Conservation (phyloP, 2,113 vertebrate genomes). For the Ochotona princeps region DNA sequence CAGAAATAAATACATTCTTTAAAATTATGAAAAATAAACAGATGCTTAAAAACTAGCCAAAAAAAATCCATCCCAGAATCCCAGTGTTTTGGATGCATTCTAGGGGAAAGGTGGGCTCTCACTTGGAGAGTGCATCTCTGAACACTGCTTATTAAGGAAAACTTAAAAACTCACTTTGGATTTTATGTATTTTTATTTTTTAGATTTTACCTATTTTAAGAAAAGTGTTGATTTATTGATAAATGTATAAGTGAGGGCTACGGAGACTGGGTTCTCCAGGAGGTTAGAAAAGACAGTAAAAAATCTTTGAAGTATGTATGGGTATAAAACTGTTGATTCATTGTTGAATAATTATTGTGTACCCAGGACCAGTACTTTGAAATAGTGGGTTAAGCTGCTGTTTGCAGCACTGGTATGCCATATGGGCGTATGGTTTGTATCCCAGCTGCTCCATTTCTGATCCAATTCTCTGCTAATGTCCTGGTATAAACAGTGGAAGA, state of each 20-base stretch:
- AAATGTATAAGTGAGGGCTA: neutral
- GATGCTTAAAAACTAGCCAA: too few species aligned
- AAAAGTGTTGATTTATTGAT: constrained; percentile 19
- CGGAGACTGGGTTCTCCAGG: neutral
- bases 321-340: constrained; percentile 21
- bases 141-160: constrained; percentile 45
- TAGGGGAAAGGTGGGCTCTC: neutral
- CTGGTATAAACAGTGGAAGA: too few species aligned
- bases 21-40: too few species aligned
- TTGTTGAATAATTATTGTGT: neutral
- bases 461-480: too few species aligned
- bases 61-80: neutral
- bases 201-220: constrained; percentile 28
- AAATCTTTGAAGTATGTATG: neutral
- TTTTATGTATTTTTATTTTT: neutral
- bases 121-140: neutral
- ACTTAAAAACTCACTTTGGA: neutral
- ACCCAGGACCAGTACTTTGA: too few species aligned
- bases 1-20: too few species aligned
- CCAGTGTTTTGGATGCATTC: neutral
- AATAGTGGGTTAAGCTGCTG: too few species aligned
- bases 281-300: neutral
- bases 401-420: too few species aligned
- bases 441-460: too few species aligned
- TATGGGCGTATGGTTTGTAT: too few species aligned